Conservation (phyloP, 2,113 vertebrate species). For the Todiramphus saurophagus region DNA sequence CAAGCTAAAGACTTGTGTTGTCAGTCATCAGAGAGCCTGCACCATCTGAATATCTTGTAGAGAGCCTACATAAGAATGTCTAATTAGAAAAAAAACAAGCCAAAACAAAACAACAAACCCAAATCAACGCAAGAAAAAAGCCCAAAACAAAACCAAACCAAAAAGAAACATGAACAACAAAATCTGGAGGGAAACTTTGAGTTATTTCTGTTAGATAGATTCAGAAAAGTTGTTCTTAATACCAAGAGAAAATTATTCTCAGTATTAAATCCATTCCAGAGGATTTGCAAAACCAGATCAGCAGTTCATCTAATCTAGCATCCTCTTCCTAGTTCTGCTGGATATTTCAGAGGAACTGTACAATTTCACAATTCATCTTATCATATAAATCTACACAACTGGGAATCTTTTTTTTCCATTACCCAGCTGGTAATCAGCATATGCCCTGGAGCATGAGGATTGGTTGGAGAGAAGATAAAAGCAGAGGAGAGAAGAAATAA, state of each 20-base stretch:
- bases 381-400: constrained; percentile 40
- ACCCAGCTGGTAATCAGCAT: constrained; percentile 61
- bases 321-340: constrained; percentile 10
- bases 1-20: background rate
- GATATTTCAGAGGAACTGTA: constrained; percentile 43
- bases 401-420: constrained; percentile 21
- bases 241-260: background rate
- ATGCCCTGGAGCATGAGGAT: constrained; percentile 51
- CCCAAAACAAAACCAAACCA: background rate
- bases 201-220: background rate
- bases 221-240: background rate
- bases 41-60: background rate
- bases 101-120: background rate
- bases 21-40: background rate
- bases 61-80: background rate
- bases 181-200: background rate
- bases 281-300: constrained; percentile 12
- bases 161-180: background rate
- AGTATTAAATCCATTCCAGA: constrained; percentile 23
- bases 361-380: constrained; percentile 50
- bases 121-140: background rate
- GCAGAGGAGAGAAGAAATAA: constrained; percentile 33
- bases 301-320: background rate
- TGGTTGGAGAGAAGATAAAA: constrained; percentile 63
- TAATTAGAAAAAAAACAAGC: background rate